Evolutionary conservation across 35 echinoderm and acorn worm species (phyloP).

Genomic region (Anneissia japonica): DNA sequence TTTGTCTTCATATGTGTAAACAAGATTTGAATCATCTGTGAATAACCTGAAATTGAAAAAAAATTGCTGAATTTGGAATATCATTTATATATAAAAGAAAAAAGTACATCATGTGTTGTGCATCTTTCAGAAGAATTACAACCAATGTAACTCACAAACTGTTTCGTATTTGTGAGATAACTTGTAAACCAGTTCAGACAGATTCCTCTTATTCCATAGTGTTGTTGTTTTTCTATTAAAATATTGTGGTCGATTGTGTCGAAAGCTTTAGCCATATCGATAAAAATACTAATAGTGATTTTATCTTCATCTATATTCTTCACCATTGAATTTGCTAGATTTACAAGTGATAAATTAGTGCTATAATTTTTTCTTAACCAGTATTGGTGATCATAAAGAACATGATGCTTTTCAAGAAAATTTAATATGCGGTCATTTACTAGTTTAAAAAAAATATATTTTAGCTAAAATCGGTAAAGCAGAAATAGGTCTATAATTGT

Average conservation of each 20-base stretch:
- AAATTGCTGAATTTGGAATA: not conserved
- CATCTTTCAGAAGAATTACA: not conserved
- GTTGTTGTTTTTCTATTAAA: not conserved
- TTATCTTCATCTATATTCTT: not conserved
- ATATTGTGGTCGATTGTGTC: constrained; percentile 9
- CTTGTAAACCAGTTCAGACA: not conserved
- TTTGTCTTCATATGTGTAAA: not conserved
- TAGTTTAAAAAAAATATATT: constrained; percentile 1
- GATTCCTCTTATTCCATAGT: constrained; percentile 3
- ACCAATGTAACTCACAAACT: not conserved
- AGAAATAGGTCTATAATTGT: constrained; percentile 3
- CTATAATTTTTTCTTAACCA: not conserved
- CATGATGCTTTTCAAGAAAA: not conserved
- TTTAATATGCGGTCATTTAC: not conserved
- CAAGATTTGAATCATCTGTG: not conserved
- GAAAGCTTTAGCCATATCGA: constrained; percentile 7
- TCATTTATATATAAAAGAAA: not conserved
- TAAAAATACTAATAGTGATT: not conserved
- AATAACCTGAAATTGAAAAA: not conserved
- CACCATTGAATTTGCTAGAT: not conserved
- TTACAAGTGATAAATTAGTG: not conserved
- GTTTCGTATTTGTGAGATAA: not conserved
- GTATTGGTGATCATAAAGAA: not conserved
- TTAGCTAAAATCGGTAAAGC: not conserved
- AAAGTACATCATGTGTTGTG: not conserved